Percentiles rank a stretch among this genome's conserved stretches.
Evolutionary conservation across 2,797 vertebrate genomes (phyloP).

Genomic region (Lophotriccus pileatus): DNA sequence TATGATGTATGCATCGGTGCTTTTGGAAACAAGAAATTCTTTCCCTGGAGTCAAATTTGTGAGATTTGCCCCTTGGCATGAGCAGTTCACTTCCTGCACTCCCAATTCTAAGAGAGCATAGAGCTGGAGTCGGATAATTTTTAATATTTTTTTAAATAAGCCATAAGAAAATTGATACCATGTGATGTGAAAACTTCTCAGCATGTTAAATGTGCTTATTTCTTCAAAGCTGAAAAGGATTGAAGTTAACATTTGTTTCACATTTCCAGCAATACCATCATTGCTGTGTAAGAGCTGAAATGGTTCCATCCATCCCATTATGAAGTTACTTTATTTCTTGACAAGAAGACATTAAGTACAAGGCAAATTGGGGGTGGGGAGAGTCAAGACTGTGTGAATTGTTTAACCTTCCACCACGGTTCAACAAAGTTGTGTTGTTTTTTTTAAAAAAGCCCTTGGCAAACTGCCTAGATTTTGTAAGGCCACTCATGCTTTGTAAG

Average conservation of each 20-base stretch:
- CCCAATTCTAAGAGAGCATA: background rate
- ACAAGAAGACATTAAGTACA: constrained; percentile 50
- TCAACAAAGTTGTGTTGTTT: constrained; percentile 57
- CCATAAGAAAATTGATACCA: background rate
- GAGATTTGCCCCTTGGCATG: background rate
- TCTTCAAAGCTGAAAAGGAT: background rate
- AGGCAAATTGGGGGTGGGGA: constrained; percentile 34
- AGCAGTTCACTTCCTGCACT: background rate
- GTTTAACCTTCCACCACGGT: constrained; percentile 81
- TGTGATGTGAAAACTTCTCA: constrained; percentile 1
- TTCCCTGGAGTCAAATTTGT: background rate
- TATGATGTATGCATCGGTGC: background rate
- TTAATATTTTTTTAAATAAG: background rate
- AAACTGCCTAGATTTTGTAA: constrained; percentile 76
- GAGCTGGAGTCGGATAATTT: background rate
- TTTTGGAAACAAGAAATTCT: background rate
- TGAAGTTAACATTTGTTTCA: constrained; percentile 42
- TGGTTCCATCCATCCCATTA: constrained; percentile 38
- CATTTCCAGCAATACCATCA: constrained; percentile 44
- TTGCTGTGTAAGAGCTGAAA: constrained; percentile 41
- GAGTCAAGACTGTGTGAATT: constrained; percentile 83
- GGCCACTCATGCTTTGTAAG: constrained; percentile 50
- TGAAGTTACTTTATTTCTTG: constrained; percentile 56
- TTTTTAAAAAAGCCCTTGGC: constrained; percentile 72
- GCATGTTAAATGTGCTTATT: background rate